Evolutionary conservation across 2,113 vertebrate genomes (phyloP).

Genomic region (Rhinoderma darwinii): DNA sequence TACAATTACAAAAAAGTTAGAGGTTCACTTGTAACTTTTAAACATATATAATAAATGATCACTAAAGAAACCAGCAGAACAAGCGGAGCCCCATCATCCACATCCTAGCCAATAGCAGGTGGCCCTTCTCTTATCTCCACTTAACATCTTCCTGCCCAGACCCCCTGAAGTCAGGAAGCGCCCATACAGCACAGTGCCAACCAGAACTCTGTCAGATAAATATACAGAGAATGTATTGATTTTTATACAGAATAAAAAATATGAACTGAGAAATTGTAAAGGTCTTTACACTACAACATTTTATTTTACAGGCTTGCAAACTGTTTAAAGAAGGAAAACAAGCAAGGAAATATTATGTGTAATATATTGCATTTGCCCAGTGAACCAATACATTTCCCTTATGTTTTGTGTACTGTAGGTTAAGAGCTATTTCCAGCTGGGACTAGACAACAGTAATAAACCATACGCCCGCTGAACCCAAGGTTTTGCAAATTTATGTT

Average conservation of each 20-base stretch:
- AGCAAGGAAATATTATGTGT: background rate
- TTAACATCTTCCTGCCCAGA: background rate
- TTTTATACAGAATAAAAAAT: background rate
- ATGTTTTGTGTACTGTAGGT: slow-evolving; percentile 24
- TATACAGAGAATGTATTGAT: background rate
- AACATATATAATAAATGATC: too few relatives aligned
- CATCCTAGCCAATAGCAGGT: too few relatives aligned
- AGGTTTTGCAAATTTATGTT: slow-evolving; percentile 44
- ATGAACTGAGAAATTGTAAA: background rate
- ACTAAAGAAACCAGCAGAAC: too few relatives aligned
- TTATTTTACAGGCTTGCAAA: background rate
- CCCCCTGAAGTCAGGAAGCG: background rate
- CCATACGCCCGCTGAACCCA: slow-evolving; percentile 9
- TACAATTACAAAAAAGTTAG: too few relatives aligned
- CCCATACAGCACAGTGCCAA: background rate
- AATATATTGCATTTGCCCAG: slow-evolving; percentile 11
- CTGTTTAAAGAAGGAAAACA: slow-evolving; percentile 1
- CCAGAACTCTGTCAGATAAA: background rate
- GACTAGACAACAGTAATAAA: slow-evolving; percentile 25
- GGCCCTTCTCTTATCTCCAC: too few relatives aligned
- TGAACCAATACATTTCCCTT: slow-evolving; percentile 20
- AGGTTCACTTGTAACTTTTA: too few relatives aligned
- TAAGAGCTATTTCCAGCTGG: slow-evolving; percentile 34
- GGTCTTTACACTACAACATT: background rate
- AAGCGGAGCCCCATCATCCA: too few relatives aligned